These are phyloP conservation scores for Heliconius himera DNA, from an alignment of 1,140 invertebrate species.

Conservation along the genomic window DNA sequence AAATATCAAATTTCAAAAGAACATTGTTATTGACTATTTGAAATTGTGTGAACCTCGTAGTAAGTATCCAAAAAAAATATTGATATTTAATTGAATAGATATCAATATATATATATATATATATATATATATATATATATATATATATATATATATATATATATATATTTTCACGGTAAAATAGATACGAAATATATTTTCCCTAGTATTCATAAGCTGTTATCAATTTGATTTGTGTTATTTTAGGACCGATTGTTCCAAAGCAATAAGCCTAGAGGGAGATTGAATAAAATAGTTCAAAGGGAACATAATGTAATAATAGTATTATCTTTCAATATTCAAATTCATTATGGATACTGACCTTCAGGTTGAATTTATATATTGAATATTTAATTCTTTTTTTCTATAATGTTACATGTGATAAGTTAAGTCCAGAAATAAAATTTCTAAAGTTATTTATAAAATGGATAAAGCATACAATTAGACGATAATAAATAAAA, in stretches of 20 bases:
- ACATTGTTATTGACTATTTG: not conserved
- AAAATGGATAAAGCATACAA: no score
- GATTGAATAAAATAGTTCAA: slow-evolving; percentile 22
- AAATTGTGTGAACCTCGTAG: not conserved
- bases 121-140: no score
- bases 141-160: no score
- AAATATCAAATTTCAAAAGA: slow-evolving; percentile 58
- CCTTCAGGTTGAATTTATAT: not conserved
- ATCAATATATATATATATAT: no score
- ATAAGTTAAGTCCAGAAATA: no score
- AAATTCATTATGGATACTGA: not conserved
- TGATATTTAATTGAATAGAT: no score
- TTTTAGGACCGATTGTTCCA: slow-evolving; percentile 23
- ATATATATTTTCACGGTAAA: not conserved
- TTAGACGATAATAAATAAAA: no score
- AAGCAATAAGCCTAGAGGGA: slow-evolving; percentile 15
- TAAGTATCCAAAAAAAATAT: not conserved
- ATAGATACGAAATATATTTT: slow-evolving; percentile 9
- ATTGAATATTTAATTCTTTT: slow-evolving; percentile 1
- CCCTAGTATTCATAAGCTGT: slow-evolving; percentile 15
- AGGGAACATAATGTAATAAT: slow-evolving; percentile 10
- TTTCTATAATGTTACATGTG: no score
- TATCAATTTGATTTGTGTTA: slow-evolving; percentile 19
- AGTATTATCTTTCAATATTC: slow-evolving; percentile 28
- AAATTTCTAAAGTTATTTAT: no score